These are phyloP conservation scores for Orycteropus afer DNA, from an alignment of 2,113 vertebrate species.

Conservation along the genomic window DNA sequence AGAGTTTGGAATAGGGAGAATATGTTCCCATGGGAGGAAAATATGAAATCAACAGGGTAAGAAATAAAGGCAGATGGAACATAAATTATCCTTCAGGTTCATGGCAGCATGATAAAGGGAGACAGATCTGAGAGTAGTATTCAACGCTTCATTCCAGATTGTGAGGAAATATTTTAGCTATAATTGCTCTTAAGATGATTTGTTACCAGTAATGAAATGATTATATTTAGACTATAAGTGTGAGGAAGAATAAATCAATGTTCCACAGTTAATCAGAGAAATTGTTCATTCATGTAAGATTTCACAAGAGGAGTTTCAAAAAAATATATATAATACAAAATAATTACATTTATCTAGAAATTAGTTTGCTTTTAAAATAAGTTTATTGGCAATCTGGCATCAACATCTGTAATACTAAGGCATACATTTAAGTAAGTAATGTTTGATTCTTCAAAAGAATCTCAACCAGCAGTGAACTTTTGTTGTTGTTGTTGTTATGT, in stretches of 20 bases:
- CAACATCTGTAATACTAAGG: constrained; percentile 24
- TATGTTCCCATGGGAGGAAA: background rate
- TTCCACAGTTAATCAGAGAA: constrained; percentile 66
- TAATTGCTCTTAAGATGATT: constrained; percentile 53
- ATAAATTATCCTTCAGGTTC: constrained; percentile 54
- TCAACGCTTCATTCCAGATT: constrained; percentile 69
- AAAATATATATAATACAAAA: constrained; percentile 45
- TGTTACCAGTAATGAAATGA: constrained; percentile 69
- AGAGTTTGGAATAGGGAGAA: background rate
- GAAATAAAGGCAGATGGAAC: constrained; percentile 64
- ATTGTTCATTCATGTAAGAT: constrained; percentile 58
- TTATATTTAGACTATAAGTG: constrained; percentile 64
- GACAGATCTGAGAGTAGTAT: background rate
- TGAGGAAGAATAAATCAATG: constrained; percentile 62
- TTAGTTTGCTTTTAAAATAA: constrained; percentile 60
- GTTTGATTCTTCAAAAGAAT: background rate
- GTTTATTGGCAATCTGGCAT: constrained; percentile 41
- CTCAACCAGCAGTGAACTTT: background rate
- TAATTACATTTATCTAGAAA: background rate
- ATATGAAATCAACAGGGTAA: background rate
- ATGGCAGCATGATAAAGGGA: constrained; percentile 59
- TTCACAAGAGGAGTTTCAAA: constrained; percentile 39
- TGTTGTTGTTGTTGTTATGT: no score
- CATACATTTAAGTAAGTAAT: background rate
- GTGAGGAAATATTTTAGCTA: constrained; percentile 53